Evolutionary conservation across 2,797 vertebrate species (phyloP), one percentile per base, ranked within the genome.

Genomic region (Peromyscus melanophrys): DNA sequence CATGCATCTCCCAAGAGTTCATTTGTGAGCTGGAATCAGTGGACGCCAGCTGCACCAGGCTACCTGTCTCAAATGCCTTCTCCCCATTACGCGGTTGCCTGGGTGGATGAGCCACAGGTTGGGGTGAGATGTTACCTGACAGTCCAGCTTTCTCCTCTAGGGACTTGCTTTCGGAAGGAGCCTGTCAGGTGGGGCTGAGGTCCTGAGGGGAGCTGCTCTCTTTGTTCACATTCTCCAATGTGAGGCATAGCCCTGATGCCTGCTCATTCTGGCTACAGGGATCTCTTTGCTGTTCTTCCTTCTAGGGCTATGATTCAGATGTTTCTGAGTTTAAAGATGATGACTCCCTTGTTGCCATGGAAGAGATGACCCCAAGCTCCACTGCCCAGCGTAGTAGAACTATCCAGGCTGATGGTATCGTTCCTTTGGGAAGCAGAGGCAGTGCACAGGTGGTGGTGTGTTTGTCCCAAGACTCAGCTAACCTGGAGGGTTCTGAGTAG

Each of bases 51-150:
- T 46, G 11, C 25, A 31, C 37, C 73, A 71, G 67, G 87, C 82
- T 89, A 85, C 95, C 97, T 95, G 89, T 78, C 96, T 88, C 94
- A 67, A 10, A 57, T n/a, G 59, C 69, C 85, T 96, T 80, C 59
- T 63, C 46, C 76, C 0, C 3, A 65, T 67, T 81, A 31, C 1
- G 0, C 43, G 37, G 81, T 25, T 46, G 94, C 63, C 82, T n/a
- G 81, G 34, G 65, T 37, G 69, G 37, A 40, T 57, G 90, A 49
- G 4, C 23, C 3, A 4, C 10, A 52, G n/a, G 2, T 3, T 19
- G 2, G 19, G 46, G 6, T 2, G 0, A 5, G 87, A 52, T 21
- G 3, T 6, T 43, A 31, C 29, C 8, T 8, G 46, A 12, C 6
- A 19, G 17, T 31, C 16, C 49, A 73, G 67, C n/a, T 73, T 88